phyloP scores from a whole-genome alignment of 2,113 vertebrate species.

The Actenoides hombroni region DNA sequence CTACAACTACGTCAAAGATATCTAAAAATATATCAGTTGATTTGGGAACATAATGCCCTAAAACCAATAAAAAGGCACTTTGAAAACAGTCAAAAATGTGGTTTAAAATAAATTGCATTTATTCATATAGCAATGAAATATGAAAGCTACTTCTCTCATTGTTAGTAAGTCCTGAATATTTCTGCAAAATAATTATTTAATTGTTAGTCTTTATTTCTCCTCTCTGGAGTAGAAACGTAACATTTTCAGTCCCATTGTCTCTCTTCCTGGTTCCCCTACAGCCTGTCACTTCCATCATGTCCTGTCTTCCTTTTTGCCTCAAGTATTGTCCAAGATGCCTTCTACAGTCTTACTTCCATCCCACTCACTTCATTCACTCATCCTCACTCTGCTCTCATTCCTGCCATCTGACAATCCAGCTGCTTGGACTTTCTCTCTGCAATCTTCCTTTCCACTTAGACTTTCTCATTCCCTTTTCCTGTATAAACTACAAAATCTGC shows the following conservation, averaged over 20 bases:
- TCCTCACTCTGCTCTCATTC: background rate
- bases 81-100: background rate
- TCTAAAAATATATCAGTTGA: slow-evolving; percentile 41
- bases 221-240: background rate
- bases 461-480: background rate
- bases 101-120: background rate
- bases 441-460: background rate
- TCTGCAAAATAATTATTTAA: background rate
- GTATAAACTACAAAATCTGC: background rate
- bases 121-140: background rate
- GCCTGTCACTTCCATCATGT: background rate
- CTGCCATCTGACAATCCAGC: background rate
- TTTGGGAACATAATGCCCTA: slow-evolving; percentile 45
- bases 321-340: background rate
- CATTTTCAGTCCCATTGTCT: background rate
- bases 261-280: accelerated
- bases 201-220: background rate
- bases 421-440: background rate
- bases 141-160: background rate
- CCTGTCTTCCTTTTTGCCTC: background rate
- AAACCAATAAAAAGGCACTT: slow-evolving; percentile 19
- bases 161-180: background rate
- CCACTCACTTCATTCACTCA: background rate
- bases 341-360: background rate
- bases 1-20: slow-evolving; percentile 36